These are phyloP conservation scores for Aurelia coerulea DNA, from an alignment of 30 jellyfish, hydroid and myxozoan species.

Conservation along the genomic window DNA sequence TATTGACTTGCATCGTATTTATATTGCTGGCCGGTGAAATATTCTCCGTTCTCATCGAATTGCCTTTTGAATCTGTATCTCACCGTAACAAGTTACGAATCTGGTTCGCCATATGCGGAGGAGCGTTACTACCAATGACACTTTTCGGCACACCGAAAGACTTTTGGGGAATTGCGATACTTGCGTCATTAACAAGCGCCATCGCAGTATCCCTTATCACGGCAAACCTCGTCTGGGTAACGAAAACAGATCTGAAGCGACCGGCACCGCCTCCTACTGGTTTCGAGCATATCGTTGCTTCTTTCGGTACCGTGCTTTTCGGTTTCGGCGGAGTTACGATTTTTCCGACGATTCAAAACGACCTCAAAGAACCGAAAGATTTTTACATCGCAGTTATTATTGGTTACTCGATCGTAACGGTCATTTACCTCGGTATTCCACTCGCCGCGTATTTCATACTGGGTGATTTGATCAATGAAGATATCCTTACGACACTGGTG, in stretches of 20 bases:
- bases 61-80: constrained; percentile 68
- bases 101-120: constrained; percentile 93
- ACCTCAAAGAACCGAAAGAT: constrained; percentile 89
- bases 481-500: constrained; percentile 82
- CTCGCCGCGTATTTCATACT: constrained; percentile 80
- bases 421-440: constrained; percentile 74
- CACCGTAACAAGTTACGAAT: constrained; percentile 82
- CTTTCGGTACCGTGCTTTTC: constrained; percentile 91
- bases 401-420: constrained; percentile 90
- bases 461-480: constrained; percentile 89
- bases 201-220: constrained; percentile 78
- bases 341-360: constrained; percentile 96
- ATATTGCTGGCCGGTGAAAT: constrained; percentile 92
- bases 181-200: constrained; percentile 94
- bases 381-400: constrained; percentile 85
- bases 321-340: constrained; percentile 98
- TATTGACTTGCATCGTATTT: constrained; percentile 82
- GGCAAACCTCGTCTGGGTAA: constrained; percentile 82
- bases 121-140: constrained; percentile 89
- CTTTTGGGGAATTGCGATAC: constrained; percentile 89
- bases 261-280: constrained; percentile 71
- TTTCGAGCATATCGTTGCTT: constrained; percentile 81
- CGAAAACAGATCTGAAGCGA: constrained; percentile 62
- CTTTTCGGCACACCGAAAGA: constrained; percentile 98
- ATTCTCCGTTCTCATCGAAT: constrained; percentile 80